phyloP scores from a whole-genome alignment of 2,797 vertebrate genomes.

The Anisognathus igniventris region DNA sequence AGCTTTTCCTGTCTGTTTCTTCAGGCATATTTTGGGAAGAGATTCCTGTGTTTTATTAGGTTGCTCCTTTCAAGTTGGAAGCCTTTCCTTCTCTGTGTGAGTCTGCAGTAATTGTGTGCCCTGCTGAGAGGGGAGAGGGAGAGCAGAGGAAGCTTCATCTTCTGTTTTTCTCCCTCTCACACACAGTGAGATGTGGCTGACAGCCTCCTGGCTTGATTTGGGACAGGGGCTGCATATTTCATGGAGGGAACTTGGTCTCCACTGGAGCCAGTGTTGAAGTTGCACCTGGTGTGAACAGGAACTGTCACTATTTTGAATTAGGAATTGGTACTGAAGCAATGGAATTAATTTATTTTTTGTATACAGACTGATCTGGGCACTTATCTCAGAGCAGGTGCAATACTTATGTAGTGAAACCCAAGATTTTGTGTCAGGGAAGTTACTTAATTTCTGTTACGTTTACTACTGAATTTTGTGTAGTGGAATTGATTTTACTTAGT shows the following conservation, averaged over 20 bases:
- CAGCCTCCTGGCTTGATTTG: background rate
- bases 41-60: background rate
- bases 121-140: background rate
- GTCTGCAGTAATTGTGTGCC: background rate
- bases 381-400: background rate
- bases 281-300: background rate
- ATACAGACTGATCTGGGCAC: background rate
- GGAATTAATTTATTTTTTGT: background rate
- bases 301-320: background rate
- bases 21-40: background rate
- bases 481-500: background rate
- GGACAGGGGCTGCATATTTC: background rate
- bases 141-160: background rate
- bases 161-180: background rate
- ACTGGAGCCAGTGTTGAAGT: background rate
- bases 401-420: background rate
- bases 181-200: background rate
- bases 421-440: background rate
- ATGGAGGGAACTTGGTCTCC: background rate
- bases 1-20: background rate
- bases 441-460: background rate
- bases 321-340: background rate
- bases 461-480: background rate
- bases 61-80: background rate
- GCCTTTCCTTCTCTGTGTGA: background rate